Evolutionary conservation across 2,113 vertebrate genomes (phyloP).

Genomic region (Platichthys stellatus): DNA sequence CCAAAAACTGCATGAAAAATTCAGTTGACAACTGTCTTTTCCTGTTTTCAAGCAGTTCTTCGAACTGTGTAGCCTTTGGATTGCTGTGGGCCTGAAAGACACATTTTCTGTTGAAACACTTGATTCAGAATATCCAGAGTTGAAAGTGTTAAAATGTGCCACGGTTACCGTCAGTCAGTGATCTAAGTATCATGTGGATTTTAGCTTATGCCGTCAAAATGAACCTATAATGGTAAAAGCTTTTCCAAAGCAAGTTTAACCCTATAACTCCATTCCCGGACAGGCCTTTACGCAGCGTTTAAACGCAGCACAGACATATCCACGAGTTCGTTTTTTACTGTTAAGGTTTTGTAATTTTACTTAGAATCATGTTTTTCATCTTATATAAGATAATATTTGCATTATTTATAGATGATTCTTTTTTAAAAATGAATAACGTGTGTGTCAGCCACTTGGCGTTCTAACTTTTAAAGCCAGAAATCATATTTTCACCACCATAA

Average conservation of each 20-base stretch:
- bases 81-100: neutral
- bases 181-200: neutral
- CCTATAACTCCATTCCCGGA: neutral
- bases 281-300: neutral
- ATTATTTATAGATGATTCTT: neutral
- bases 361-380: neutral
- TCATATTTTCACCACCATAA: neutral
- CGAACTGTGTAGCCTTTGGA: neutral
- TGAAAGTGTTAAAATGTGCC: too few relatives aligned
- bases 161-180: neutral
- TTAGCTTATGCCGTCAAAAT: neutral
- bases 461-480: neutral
- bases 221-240: neutral
- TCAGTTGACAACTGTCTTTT: slow-evolving; percentile 28
- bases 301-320: neutral
- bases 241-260: neutral
- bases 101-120: slow-evolving; percentile 3
- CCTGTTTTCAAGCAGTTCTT: slow-evolving; percentile 6
- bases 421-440: neutral
- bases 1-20: slow-evolving; percentile 8
- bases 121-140: neutral
- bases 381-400: neutral
- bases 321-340: neutral
- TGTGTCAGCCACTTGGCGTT: neutral
- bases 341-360: neutral